phyloP scores from a whole-genome alignment of 2,888 invertebrate genomes.

The Marronus borbonicus region DNA sequence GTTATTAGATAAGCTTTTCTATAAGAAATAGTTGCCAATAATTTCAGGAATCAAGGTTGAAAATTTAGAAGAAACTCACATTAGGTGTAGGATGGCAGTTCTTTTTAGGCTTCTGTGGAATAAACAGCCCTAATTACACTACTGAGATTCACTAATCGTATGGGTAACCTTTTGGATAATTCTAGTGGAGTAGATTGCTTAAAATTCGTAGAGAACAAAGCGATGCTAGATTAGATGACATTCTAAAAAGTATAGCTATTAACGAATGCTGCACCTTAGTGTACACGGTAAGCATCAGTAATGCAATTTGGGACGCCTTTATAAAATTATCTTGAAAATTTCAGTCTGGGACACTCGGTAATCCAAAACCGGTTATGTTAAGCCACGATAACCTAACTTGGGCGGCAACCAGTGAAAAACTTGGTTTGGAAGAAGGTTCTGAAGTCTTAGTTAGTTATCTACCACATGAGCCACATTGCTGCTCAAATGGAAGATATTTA shows the following conservation, averaged over 20 bases:
- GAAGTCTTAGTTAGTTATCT: conserved; percentile 85
- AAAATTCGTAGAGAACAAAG: conserved; percentile 81
- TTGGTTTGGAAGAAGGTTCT: conserved; percentile 72
- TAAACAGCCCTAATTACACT: too few relatives aligned
- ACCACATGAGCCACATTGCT: conserved; percentile 92
- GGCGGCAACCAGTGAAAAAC: conserved; percentile 76
- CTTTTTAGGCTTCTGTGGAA: too few relatives aligned
- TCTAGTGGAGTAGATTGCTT: conserved; percentile 86
- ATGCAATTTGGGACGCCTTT: background rate
- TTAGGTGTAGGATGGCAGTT: too few relatives aligned
- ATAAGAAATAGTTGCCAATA: too few relatives aligned
- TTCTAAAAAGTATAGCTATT: conserved; percentile 79
- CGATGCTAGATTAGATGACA: conserved; percentile 78
- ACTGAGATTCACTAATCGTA: background rate
- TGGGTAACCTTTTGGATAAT: conserved; percentile 55
- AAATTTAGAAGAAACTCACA: too few relatives aligned
- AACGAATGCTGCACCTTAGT: conserved; percentile 91
- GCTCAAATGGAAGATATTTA: conserved; percentile 91
- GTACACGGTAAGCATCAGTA: conserved; percentile 79
- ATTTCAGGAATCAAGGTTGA: too few relatives aligned
- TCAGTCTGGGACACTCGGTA: conserved; percentile 90
- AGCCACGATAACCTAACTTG: conserved; percentile 90
- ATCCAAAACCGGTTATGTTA: conserved; percentile 94
- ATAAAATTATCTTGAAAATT: conserved; percentile 58
- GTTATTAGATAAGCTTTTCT: too few relatives aligned